Evolutionary conservation across 2,113 vertebrate genomes (phyloP).

Genomic region (Nothocercus nigrocapillus): DNA sequence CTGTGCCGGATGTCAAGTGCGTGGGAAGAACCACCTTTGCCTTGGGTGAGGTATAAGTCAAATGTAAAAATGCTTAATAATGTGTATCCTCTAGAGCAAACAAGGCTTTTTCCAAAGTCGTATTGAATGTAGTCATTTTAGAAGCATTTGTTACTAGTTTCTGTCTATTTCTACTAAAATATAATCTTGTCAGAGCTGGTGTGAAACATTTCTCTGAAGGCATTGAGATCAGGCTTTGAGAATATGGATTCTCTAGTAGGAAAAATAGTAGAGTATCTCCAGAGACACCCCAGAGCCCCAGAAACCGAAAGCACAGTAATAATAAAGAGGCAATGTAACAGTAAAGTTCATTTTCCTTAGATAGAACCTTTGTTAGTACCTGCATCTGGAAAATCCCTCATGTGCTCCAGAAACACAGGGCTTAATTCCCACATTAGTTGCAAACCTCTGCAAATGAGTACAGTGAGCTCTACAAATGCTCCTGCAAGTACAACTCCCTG

Average conservation of each 20-base stretch:
- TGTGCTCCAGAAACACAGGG: neutral
- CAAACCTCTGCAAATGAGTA: neutral
- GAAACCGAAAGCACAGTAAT: neutral
- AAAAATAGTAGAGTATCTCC: neutral
- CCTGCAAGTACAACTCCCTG: neutral
- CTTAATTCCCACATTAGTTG: neutral
- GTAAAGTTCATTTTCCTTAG: neutral
- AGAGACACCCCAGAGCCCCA: neutral
- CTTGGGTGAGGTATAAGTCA: neutral
- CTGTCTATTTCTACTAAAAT: neutral
- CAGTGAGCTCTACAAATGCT: neutral
- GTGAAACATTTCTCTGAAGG: neutral
- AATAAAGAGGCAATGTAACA: neutral
- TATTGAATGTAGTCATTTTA: neutral
- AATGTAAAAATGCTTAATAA: neutral
- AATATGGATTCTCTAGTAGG: neutral
- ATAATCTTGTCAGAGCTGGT: neutral
- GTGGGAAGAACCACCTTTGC: neutral
- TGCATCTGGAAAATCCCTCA: neutral
- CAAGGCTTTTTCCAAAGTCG: neutral
- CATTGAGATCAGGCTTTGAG: neutral
- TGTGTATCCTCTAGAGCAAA: neutral
- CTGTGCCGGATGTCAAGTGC: too few relatives aligned
- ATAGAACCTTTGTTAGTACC: neutral
- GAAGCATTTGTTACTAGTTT: neutral